phyloP scores from a whole-genome alignment of 2,888 invertebrate species.

The Pycnomerus fuliginosus region DNA sequence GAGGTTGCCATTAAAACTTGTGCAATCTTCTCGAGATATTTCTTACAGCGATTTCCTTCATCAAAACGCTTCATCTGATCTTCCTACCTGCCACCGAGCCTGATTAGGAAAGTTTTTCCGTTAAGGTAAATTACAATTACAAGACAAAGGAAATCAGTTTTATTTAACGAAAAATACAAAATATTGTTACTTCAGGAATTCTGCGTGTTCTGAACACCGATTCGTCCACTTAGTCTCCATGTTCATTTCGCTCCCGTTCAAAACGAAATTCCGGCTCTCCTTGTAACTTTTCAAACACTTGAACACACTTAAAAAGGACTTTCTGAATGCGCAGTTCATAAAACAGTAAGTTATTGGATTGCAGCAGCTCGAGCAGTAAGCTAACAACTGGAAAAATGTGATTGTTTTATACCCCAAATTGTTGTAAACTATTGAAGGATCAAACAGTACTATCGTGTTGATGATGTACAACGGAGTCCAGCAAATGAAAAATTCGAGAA shows the following conservation, averaged over 20 bases:
- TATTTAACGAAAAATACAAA: too few species aligned
- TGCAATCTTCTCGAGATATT: too few species aligned
- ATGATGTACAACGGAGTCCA: constrained; percentile 67
- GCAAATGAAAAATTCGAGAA: constrained; percentile 70
- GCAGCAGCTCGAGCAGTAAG: constrained; percentile 63
- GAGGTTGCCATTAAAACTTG: too few species aligned
- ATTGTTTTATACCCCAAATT: constrained; percentile 55
- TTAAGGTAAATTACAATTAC: too few species aligned
- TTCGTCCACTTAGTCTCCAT: constrained; percentile 44
- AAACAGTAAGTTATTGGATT: constrained; percentile 88
- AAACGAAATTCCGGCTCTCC: constrained; percentile 31
- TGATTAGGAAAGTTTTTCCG: too few species aligned
- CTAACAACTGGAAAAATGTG: constrained; percentile 59
- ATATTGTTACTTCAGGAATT: constrained; percentile 10
- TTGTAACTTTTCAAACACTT: constrained; percentile 51
- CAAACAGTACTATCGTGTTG: constrained; percentile 59
- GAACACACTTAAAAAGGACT: constrained; percentile 62
- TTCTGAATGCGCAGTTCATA: constrained; percentile 69
- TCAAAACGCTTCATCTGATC: too few species aligned
- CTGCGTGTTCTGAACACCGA: constrained; percentile 31
- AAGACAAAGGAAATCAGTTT: too few species aligned
- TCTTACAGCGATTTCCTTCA: too few species aligned
- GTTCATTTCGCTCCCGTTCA: constrained; percentile 43
- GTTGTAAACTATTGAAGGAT: constrained; percentile 53
- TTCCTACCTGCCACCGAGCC: too few species aligned